Evolutionary conservation across 2,888 invertebrate species (phyloP).

Genomic region (Cryptus armator): DNA sequence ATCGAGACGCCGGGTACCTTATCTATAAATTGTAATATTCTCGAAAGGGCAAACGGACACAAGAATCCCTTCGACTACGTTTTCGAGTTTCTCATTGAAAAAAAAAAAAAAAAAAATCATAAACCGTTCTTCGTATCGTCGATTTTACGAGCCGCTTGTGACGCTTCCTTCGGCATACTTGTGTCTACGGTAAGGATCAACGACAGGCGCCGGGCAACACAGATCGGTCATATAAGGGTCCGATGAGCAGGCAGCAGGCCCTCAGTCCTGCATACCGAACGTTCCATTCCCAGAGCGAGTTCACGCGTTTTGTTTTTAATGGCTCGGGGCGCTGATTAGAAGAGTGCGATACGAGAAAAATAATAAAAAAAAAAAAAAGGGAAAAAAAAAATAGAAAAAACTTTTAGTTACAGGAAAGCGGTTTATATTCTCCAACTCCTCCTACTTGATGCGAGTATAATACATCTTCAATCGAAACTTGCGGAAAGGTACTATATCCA

Average conservation of each 20-base stretch:
- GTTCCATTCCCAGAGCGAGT: conserved; percentile 55
- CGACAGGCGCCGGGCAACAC: conserved; percentile 57
- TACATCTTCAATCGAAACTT: not conserved
- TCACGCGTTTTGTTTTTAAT: conserved; percentile 46
- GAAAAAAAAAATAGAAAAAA: conserved; percentile 22
- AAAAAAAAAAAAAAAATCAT: conserved; percentile 53
- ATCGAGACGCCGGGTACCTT: too few species aligned
- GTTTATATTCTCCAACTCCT: conserved; percentile 18
- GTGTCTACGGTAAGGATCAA: conserved; percentile 1
- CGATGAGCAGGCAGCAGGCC: conserved; percentile 6
- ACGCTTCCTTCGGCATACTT: conserved; percentile 27
- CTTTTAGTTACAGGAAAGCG: not conserved
- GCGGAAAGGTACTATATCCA: not conserved
- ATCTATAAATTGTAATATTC: not conserved
- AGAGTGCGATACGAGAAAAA: conserved; percentile 54
- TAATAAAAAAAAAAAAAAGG: conserved; percentile 46
- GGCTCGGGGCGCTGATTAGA: conserved; percentile 45
- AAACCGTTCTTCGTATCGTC: conserved; percentile 53
- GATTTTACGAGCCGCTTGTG: conserved; percentile 54
- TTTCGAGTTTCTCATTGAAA: conserved; percentile 50
- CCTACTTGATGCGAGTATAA: not conserved
- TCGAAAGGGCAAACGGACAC: not conserved
- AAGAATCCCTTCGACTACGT: conserved; percentile 33
- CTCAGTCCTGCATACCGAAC: conserved; percentile 52
- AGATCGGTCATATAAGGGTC: conserved; percentile 48